These are phyloP conservation scores for Hyles vespertilio DNA, from an alignment of 1,140 invertebrate species.

Conservation along the genomic window DNA sequence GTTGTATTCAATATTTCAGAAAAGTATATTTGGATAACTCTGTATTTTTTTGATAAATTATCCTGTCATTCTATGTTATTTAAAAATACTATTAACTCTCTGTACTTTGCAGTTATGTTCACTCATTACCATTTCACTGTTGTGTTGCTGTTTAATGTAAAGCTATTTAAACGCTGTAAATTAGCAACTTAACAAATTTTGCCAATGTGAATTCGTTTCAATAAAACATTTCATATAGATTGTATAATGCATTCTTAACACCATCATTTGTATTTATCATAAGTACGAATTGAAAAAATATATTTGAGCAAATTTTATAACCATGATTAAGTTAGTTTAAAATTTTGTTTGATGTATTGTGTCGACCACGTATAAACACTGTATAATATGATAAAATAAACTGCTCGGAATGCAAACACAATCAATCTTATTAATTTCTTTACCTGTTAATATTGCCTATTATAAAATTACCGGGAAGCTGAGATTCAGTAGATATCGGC, in stretches of 20 bases:
- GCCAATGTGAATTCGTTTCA: too few relatives aligned
- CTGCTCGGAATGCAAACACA: constrained; percentile 13
- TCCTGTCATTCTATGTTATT: background rate
- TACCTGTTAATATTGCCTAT: background rate
- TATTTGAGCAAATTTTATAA: background rate
- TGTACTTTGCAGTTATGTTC: background rate
- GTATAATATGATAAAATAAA: constrained; percentile 21
- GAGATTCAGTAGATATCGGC: constrained; percentile 34
- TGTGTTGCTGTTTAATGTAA: too few relatives aligned
- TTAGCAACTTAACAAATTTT: too few relatives aligned
- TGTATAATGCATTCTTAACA: background rate
- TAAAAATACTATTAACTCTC: background rate
- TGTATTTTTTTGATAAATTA: background rate
- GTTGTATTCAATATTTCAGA: background rate
- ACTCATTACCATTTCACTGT: background rate
- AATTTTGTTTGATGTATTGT: constrained; percentile 2
- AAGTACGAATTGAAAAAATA: background rate
- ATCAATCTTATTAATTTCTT: constrained; percentile 17
- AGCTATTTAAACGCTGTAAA: too few relatives aligned
- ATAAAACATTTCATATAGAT: constrained; percentile 2
- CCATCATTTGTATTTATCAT: background rate
- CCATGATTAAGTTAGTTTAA: background rate
- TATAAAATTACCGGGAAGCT: constrained; percentile 46
- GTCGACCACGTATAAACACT: background rate
- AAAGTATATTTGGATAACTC: background rate